These are phyloP conservation scores for Anoncus sp. DNA, from an alignment of 2,888 invertebrate species.

Conservation along the genomic window DNA sequence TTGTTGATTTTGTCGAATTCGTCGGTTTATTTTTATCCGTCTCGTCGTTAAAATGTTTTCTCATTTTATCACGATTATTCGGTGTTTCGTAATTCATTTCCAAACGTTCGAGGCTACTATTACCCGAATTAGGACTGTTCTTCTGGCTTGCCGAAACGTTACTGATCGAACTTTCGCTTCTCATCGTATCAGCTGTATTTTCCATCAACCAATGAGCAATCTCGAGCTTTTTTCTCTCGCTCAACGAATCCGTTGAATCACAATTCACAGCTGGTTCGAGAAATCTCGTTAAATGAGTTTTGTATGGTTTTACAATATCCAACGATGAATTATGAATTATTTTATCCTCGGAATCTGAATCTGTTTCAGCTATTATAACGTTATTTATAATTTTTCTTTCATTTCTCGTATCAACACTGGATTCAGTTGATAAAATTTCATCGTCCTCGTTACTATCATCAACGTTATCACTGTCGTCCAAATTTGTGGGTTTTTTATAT, in stretches of 20 bases:
- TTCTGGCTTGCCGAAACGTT: conserved; percentile 71
- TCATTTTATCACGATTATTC: conserved; percentile 77
- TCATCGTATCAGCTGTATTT: conserved; percentile 70
- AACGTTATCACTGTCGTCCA: conserved; percentile 55
- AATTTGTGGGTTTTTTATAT: conserved; percentile 40
- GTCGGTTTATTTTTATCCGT: conserved; percentile 13
- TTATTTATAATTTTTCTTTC: neutral
- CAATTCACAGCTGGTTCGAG: conserved; percentile 49
- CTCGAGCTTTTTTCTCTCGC: conserved; percentile 75
- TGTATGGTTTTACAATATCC: conserved; percentile 47
- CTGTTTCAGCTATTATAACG: conserved; percentile 65
- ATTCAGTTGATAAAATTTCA: conserved; percentile 14
- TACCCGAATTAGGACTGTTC: conserved; percentile 76
- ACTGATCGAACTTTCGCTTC: conserved; percentile 74
- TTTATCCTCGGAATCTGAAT: conserved; percentile 61
- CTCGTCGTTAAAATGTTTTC: conserved; percentile 12
- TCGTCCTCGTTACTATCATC: conserved; percentile 44
- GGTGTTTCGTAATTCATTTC: conserved; percentile 80
- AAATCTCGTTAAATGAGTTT: conserved; percentile 66
- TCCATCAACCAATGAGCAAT: conserved; percentile 78
- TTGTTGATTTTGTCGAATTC: conserved; percentile 16
- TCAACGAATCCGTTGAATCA: conserved; percentile 25
- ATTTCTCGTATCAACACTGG: conserved; percentile 9
- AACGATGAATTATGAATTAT: conserved; percentile 45
- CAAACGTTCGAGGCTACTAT: conserved; percentile 80